These are phyloP conservation scores for Neodiprion fabricii DNA, from an alignment of 1,140 invertebrate genomes.

Conservation along the genomic window DNA sequence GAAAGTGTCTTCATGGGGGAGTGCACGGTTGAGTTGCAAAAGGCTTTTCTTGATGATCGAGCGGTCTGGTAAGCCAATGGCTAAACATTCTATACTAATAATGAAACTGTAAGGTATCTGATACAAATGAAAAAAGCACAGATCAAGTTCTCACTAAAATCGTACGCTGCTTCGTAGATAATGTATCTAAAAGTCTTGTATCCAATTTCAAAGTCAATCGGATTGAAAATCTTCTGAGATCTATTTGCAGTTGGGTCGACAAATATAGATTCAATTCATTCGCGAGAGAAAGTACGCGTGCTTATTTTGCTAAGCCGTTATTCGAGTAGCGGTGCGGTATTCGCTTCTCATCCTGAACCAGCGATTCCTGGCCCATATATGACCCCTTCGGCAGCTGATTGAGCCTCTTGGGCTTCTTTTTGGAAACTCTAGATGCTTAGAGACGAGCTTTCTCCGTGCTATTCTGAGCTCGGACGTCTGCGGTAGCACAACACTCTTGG, in stretches of 20 bases:
- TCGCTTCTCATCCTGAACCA: neutral
- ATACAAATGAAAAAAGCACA: no score
- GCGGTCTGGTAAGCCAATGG: slow-evolving; percentile 71
- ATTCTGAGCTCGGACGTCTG: slow-evolving; percentile 8
- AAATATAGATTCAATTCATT: no score
- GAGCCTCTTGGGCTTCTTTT: slow-evolving; percentile 4
- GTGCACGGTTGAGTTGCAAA: slow-evolving; percentile 79
- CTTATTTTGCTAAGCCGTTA: no score
- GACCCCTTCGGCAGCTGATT: neutral
- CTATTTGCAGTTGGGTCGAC: no score
- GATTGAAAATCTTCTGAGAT: no score
- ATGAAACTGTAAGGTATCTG: no score
- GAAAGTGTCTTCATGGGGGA: slow-evolving; percentile 86
- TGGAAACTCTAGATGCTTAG: neutral
- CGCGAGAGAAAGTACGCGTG: no score
- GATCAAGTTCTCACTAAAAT: no score
- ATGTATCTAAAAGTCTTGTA: no score
- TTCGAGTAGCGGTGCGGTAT: no score
- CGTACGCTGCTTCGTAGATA: no score
- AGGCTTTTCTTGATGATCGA: slow-evolving; percentile 83
- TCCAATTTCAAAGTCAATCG: no score
- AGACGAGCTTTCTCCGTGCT: neutral
- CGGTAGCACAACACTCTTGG: neutral
- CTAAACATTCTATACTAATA: slow-evolving; percentile 5
- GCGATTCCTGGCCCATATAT: neutral